Evolutionary conservation across 1,140 invertebrate species (phyloP), one percentile per base, ranked within the genome.

Genomic region (Coenobita brevimanus): DNA sequence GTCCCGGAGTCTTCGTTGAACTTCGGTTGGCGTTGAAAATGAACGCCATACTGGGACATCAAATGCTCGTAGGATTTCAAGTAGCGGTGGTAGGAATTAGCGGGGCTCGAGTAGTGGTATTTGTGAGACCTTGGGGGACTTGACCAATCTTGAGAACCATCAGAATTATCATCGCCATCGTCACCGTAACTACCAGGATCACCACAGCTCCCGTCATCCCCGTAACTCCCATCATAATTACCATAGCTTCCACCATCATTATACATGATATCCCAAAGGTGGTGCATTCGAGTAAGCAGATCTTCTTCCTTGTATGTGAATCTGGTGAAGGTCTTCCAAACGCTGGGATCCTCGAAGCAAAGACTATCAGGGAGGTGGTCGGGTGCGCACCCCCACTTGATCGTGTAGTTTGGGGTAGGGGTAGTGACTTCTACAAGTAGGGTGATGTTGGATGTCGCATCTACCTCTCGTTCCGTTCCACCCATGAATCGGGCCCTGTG

Each of bases 401-500:
- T 27, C 1, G 71, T 76, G 82, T 73, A 85, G 71, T 76, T 41
- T 30, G 82, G 71, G 3, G 82, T 62, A 24, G 82, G 82, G 13
- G 82, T 33, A 4, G 82, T 64, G 21, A 85, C 82, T 54, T 85
- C 82, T 54, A 85, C 82, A 15, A 36, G 27, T 13, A 85, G 71
- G 2, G 82, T 85, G 46, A 85, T 76, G 82, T 85, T 85, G 54
- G 71, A 43, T 15, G 6, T 27, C 4, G 36, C 50, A 36, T 85
- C 82, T 24, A 85, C 54, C 36, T 76, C 82, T 0, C 82, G 50
- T n/a, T 46, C 82, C 36, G 82, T 76, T 71, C 82, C 82, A 71
- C 75, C 82, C 54, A 76, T 27, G 82, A 85, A 85, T 13, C 21
- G 33, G 15, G 24, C 82, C 38, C 82, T 85, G 71, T 2, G 30